Base-by-base conservation (phyloP, 2,113 vertebrate species). In the Noturus placidus region DNA sequence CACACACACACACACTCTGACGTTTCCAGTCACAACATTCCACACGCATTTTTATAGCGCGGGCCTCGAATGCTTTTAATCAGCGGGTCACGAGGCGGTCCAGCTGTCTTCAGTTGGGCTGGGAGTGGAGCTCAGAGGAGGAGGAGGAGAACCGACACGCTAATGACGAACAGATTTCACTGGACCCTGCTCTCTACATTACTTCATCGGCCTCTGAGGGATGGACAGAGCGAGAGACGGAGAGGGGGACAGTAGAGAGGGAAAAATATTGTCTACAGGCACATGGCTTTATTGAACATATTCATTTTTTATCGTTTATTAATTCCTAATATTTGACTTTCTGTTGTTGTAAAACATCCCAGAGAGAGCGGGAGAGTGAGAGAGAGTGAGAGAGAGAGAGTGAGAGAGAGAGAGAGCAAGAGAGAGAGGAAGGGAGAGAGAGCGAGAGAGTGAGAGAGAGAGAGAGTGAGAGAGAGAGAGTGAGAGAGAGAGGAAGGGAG, bases 21-120 rank as follows among this genome's bases (percentile, higher is more conserved):
- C 72, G 38, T 84, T 87, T 90, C 92, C 91, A 90, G 90, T 93
- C 92, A 80, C 93, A 46, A 89, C 95, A 95, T 95, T 95, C 95
- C 94, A 90, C 92, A 90, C 92, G 88, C 89, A 89, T 72, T 93
- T 94, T 95, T 93, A 94, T 94, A 94, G 94, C 65, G 86, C 90
- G 86, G 90, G 92, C 89, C 92, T 91, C 93, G 92, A 95, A 93
- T 95, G 94, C 93, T 94, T 95, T 94, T 93, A 95, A 95, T 95
- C 94, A 94, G 92, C 46, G 92, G 95, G 94, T 95, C 95, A 95
- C 92, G 93, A 92, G 93, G 94, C 93, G 30, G 92, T 93, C 92
- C 94, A 95, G 95, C 94, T 95, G 94, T 93, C 94, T 93, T 92
- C 90, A 91, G 42, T 83, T 91, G 92, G 94, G 93, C 93, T 92